Conservation (phyloP, 1,140 invertebrate species). For the Pemphigus obesinymphae region DNA sequence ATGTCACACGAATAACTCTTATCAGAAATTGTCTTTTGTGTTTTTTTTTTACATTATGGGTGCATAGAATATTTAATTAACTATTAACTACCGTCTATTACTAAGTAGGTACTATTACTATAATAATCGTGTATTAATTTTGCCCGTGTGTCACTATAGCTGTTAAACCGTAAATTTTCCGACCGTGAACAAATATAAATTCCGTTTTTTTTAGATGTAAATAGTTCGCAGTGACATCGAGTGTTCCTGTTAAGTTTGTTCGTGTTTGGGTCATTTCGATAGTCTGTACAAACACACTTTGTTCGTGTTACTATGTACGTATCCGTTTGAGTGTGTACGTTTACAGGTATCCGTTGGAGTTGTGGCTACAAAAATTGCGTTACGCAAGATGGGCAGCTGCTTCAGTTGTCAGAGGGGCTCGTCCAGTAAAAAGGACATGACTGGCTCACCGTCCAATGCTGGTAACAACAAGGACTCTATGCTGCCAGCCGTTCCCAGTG, state of each 20-base stretch:
- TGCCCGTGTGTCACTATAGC: neutral
- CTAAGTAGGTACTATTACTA: neutral
- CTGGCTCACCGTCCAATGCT: constrained; percentile 38
- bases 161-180: neutral
- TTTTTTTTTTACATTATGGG: constrained; percentile 21
- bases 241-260: neutral
- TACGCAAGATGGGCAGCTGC: constrained; percentile 48
- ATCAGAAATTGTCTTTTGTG: constrained; percentile 25
- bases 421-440: constrained; percentile 46
- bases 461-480: constrained; percentile 44
- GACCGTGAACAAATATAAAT: neutral
- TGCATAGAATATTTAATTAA: constrained; percentile 25
- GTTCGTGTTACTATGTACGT: neutral
- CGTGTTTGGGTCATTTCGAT: neutral
- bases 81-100: neutral
- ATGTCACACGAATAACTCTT: constrained; percentile 14
- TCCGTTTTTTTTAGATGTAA: neutral
- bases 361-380: neutral
- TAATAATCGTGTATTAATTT: neutral
- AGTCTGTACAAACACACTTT: neutral
- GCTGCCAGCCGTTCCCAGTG: constrained; percentile 44
- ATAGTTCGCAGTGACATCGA: neutral
- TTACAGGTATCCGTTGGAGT: neutral
- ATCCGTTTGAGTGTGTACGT: neutral
- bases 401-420: constrained; percentile 47